These are phyloP conservation scores for Diplodus puntazzo DNA, from an alignment of 2,797 vertebrate species.

Conservation along the genomic window DNA sequence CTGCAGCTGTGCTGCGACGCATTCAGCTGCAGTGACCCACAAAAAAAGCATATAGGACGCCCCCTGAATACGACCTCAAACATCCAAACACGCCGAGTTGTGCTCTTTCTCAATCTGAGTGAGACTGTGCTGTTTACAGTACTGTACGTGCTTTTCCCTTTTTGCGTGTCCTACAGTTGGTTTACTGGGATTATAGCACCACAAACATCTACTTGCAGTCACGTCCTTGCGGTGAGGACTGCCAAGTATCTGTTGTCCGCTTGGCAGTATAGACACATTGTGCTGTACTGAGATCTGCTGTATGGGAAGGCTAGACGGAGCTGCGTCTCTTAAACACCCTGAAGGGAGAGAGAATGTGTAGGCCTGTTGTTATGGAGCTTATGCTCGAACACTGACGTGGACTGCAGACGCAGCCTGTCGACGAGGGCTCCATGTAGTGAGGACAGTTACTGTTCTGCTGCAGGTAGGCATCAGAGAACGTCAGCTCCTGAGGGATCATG, in stretches of 20 bases:
- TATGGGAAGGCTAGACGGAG: constrained; percentile 85
- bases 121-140: constrained; percentile 46
- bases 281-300: constrained; percentile 43
- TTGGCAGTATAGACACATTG: constrained; percentile 42
- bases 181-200: constrained; percentile 77
- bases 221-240: constrained; percentile 36
- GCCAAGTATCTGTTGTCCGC: constrained; percentile 48
- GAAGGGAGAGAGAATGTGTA: constrained; percentile 90
- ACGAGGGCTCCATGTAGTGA: constrained; percentile 85
- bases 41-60: neutral
- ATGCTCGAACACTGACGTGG: constrained; percentile 90
- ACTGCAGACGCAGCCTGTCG: constrained; percentile 91
- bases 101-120: constrained; percentile 43
- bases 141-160: constrained; percentile 37
- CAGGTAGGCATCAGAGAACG: constrained; percentile 89
- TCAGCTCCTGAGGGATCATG: constrained; percentile 91
- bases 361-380: constrained; percentile 91
- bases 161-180: constrained; percentile 45
- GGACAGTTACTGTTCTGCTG: constrained; percentile 87
- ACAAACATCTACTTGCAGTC: constrained; percentile 61
- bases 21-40: neutral
- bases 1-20: neutral
- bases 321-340: constrained; percentile 92
- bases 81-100: constrained; percentile 4
- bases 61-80: neutral